Percentiles rank a stretch among this genome's conserved stretches.
These are phyloP conservation scores for Musca domestica DNA, from an alignment of 1,140 invertebrate genomes.

Conservation along the genomic window DNA sequence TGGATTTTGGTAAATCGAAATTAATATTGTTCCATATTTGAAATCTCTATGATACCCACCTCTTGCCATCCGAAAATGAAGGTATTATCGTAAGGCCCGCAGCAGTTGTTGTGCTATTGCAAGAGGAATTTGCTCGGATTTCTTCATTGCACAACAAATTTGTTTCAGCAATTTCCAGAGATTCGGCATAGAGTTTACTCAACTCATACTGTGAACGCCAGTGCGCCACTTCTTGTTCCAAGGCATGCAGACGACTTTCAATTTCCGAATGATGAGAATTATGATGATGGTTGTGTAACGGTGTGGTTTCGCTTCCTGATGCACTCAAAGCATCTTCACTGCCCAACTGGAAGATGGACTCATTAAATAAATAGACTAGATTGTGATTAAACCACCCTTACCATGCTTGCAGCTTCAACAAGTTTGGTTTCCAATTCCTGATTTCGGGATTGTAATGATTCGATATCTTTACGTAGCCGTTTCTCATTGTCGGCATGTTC, in stretches of 20 bases:
- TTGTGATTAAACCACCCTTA: conserved; percentile 24
- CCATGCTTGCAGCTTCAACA: conserved; percentile 51
- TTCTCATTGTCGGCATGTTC: conserved; percentile 57
- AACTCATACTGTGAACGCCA: conserved; percentile 63
- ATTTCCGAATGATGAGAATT: conserved; percentile 22
- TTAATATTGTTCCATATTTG: not conserved
- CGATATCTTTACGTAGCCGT: conserved; percentile 55
- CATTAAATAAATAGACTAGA: conserved; percentile 7
- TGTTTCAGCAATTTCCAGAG: conserved; percentile 33
- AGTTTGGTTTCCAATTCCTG: conserved; percentile 53
- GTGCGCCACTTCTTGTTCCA: conserved; percentile 62
- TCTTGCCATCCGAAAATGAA: conserved; percentile 30
- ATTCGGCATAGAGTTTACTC: conserved; percentile 55
- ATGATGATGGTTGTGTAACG: conserved; percentile 37
- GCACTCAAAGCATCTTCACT: conserved; percentile 62
- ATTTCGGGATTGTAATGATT: conserved; percentile 56
- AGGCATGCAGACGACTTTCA: conserved; percentile 43
- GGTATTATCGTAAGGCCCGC: conserved; percentile 41
- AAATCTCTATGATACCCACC: conserved; percentile 11
- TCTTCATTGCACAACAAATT: not conserved
- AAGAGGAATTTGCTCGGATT: conserved; percentile 16
- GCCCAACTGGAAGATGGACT: conserved; percentile 55
- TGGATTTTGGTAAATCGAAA: not conserved
- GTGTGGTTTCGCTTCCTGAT: conserved; percentile 48
- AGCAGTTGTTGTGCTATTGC: conserved; percentile 46